These are phyloP conservation scores for Torymus texanus DNA, from an alignment of 2,888 invertebrate genomes.

Conservation along the genomic window DNA sequence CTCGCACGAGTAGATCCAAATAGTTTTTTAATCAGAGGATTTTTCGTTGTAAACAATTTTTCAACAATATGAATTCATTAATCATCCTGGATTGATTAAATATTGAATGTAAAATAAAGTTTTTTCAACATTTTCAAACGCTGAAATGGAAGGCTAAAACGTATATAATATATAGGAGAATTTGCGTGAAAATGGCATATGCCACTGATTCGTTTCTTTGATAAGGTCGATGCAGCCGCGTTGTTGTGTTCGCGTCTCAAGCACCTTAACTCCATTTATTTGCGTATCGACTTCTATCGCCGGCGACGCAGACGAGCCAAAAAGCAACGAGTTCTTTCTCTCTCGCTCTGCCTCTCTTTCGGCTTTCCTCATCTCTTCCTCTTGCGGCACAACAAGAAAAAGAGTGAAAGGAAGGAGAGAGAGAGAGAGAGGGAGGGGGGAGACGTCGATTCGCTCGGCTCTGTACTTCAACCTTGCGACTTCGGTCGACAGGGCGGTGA, in stretches of 20 bases:
- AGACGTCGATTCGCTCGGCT: slow-evolving; percentile 32
- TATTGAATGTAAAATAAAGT: too few species aligned
- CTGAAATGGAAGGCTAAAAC: too few species aligned
- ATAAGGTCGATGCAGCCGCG: slow-evolving; percentile 40
- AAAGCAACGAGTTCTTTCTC: slow-evolving; percentile 34
- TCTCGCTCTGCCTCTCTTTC: neutral
- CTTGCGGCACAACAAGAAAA: neutral
- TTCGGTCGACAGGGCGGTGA: slow-evolving; percentile 42
- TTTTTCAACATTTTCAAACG: too few species aligned
- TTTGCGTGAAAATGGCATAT: slow-evolving; percentile 30
- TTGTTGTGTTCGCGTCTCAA: slow-evolving; percentile 26
- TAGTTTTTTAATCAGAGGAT: neutral
- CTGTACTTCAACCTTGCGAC: slow-evolving; percentile 22
- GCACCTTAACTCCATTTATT: slow-evolving; percentile 58
- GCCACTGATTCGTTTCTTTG: slow-evolving; percentile 24
- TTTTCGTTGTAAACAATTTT: too few species aligned
- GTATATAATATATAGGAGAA: neutral
- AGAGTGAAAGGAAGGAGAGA: neutral
- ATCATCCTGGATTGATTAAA: too few species aligned
- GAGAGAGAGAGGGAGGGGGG: slow-evolving; percentile 16
- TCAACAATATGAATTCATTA: too few species aligned
- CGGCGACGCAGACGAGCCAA: slow-evolving; percentile 45
- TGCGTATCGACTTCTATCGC: slow-evolving; percentile 60
- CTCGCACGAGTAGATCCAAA: slow-evolving; percentile 14
- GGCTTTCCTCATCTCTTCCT: slow-evolving; percentile 28